phyloP scores from a whole-genome alignment of 2,888 invertebrate genomes.

The Zaprionus lineosus region DNA sequence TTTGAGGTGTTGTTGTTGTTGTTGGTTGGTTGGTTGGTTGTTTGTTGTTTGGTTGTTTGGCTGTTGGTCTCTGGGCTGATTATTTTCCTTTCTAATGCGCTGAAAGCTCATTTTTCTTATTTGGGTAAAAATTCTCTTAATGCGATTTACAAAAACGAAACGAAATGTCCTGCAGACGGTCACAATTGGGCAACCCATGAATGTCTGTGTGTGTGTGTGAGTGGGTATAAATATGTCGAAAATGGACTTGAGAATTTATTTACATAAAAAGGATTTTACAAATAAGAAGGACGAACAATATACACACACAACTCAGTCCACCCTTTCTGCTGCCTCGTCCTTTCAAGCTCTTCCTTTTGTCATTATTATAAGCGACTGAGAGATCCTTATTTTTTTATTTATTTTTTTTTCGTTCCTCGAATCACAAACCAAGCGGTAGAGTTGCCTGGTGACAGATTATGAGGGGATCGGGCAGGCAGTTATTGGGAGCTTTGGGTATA shows the following conservation, averaged over 20 bases:
- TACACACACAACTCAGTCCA: conserved; percentile 16
- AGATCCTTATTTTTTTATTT: conserved; percentile 57
- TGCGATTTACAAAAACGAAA: conserved; percentile 65
- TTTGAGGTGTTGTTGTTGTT: background rate
- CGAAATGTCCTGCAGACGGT: conserved; percentile 57
- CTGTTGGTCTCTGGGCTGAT: conserved; percentile 62
- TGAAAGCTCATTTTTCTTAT: conserved; percentile 76
- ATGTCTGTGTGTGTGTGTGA: conserved; percentile 62
- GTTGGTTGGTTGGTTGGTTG: conserved; percentile 4
- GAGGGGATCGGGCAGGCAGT: conserved; percentile 8
- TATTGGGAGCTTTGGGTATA: conserved; percentile 38
- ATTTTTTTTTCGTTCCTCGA: conserved; percentile 1
- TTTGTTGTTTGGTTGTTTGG: conserved; percentile 29
- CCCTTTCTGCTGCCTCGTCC: conserved; percentile 16
- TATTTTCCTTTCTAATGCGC: conserved; percentile 76
- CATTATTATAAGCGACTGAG: conserved; percentile 74
- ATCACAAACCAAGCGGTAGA: no score
- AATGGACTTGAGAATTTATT: conserved; percentile 76
- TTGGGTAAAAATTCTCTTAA: conserved; percentile 72
- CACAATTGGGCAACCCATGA: conserved; percentile 36
- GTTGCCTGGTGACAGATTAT: conserved; percentile 57
- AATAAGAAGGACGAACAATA: conserved; percentile 58
- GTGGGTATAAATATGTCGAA: conserved; percentile 77
- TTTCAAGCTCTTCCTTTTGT: conserved; percentile 57
- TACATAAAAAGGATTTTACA: conserved; percentile 76